Evolutionary conservation across 1,140 invertebrate species (phyloP).

Genomic region (Trichonephila clavata): DNA sequence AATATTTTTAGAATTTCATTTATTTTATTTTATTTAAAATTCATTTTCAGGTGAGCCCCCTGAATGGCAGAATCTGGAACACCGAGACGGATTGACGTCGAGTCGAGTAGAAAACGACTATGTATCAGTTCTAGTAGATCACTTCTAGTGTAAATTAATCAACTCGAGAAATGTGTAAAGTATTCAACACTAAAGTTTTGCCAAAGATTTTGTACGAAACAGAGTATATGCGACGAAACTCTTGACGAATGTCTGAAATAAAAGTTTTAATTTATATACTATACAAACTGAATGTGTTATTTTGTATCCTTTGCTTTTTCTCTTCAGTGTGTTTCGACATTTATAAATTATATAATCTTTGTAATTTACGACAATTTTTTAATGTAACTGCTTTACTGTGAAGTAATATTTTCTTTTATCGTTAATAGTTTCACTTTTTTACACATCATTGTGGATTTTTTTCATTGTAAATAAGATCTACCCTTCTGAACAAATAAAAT

Average conservation of each 20-base stretch:
- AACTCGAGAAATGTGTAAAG: slow-evolving; percentile 26
- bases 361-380: background rate
- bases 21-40: background rate
- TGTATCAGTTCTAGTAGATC: slow-evolving; percentile 93
- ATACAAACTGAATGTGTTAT: background rate
- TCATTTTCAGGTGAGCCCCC: slow-evolving; percentile 85
- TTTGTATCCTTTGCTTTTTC: background rate
- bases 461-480: slow-evolving; percentile 19
- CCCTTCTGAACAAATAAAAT: slow-evolving; percentile 19
- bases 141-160: slow-evolving; percentile 85
- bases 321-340: background rate
- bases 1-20: too few species aligned
- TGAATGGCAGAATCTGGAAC: slow-evolving; percentile 86
- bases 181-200: slow-evolving; percentile 45
- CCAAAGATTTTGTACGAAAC: slow-evolving; percentile 62
- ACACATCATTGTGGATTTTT: background rate
- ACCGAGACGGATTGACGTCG: slow-evolving; percentile 80
- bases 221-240: slow-evolving; percentile 9
- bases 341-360: background rate
- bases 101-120: slow-evolving; percentile 85
- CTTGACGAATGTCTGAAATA: background rate
- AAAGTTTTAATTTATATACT: slow-evolving; percentile 20
- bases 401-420: slow-evolving; percentile 9
- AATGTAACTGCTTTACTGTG: background rate
- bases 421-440: background rate